Evolutionary conservation across 2,113 vertebrate species (phyloP).

Genomic region (Arothron firmamentum): DNA sequence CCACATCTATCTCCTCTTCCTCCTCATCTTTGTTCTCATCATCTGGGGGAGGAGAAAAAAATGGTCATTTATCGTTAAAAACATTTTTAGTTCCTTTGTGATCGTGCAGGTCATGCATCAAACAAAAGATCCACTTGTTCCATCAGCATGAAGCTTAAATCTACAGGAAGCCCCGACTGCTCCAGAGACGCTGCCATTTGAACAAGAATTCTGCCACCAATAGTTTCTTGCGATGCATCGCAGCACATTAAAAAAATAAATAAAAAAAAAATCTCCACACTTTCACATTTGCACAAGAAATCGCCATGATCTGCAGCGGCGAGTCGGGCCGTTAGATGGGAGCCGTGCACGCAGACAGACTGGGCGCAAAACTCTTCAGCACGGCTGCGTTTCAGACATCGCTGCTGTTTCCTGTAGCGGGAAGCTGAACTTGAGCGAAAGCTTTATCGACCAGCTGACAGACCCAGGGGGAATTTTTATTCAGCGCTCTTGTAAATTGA

Average conservation of each 20-base stretch:
- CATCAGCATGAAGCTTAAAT: no score
- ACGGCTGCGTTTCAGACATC: constrained; percentile 15
- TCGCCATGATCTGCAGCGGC: no score
- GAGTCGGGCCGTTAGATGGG: constrained; percentile 10
- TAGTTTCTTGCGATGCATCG: no score
- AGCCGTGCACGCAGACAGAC: neutral
- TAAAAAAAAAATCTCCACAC: no score
- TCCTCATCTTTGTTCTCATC: constrained; percentile 74
- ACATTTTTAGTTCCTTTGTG: no score
- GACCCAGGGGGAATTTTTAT: constrained; percentile 16
- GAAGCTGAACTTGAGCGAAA: constrained; percentile 15
- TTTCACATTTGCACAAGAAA: no score
- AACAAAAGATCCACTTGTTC: no score
- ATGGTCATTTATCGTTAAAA: neutral
- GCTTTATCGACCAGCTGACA: constrained; percentile 12
- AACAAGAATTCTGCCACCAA: no score
- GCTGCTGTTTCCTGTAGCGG: constrained; percentile 9
- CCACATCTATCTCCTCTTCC: constrained; percentile 92
- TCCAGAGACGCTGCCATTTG: no score
- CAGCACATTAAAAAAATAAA: no score
- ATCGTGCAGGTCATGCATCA: no score
- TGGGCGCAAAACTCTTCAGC: neutral
- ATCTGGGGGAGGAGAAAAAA: constrained; percentile 42
- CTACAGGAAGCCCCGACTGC: no score
- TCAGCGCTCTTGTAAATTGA: constrained; percentile 29